Evolutionary conservation across 2,797 vertebrate genomes (phyloP).

Genomic region (Coregonus suidteri): DNA sequence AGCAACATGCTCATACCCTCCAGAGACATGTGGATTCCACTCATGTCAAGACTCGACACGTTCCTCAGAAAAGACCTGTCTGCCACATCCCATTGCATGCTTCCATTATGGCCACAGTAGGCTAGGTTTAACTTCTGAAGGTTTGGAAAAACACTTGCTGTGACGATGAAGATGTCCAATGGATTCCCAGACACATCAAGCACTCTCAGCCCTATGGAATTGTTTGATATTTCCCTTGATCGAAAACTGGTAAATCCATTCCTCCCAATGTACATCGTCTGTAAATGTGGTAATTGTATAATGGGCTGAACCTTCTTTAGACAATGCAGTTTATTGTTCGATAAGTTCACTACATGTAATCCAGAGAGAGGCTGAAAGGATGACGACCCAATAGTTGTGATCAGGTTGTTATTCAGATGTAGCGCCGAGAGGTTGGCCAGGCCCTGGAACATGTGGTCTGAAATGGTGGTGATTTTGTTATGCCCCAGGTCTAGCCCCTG

Average conservation of each 20-base stretch:
- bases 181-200: slow-evolving; percentile 68
- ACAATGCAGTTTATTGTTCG: slow-evolving; percentile 49
- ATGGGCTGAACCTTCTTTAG: slow-evolving; percentile 25
- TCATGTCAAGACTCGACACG: slow-evolving; percentile 61
- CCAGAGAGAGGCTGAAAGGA: slow-evolving; percentile 56
- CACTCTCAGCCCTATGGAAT: slow-evolving; percentile 36
- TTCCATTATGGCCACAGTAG: slow-evolving; percentile 17
- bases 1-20: slow-evolving; percentile 44
- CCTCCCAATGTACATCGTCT: slow-evolving; percentile 44
- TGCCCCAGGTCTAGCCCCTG: slow-evolving; percentile 57
- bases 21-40: slow-evolving; percentile 48
- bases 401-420: slow-evolving; percentile 45
- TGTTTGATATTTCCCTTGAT: slow-evolving; percentile 57
- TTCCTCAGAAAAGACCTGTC: slow-evolving; percentile 53
- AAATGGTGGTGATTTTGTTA: slow-evolving; percentile 56
- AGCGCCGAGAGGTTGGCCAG: slow-evolving; percentile 62
- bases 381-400: slow-evolving; percentile 42
- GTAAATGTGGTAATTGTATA: slow-evolving; percentile 62
- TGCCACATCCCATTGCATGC: slow-evolving; percentile 19
- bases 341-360: slow-evolving; percentile 61
- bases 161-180: slow-evolving; percentile 53
- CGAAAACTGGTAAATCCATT: slow-evolving; percentile 58
- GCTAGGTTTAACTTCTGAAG: slow-evolving; percentile 48
- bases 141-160: slow-evolving; percentile 58
- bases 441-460: slow-evolving; percentile 55